phyloP scores from a whole-genome alignment of 2,797 vertebrate species.

The Ctenopoma kingsleyae region DNA sequence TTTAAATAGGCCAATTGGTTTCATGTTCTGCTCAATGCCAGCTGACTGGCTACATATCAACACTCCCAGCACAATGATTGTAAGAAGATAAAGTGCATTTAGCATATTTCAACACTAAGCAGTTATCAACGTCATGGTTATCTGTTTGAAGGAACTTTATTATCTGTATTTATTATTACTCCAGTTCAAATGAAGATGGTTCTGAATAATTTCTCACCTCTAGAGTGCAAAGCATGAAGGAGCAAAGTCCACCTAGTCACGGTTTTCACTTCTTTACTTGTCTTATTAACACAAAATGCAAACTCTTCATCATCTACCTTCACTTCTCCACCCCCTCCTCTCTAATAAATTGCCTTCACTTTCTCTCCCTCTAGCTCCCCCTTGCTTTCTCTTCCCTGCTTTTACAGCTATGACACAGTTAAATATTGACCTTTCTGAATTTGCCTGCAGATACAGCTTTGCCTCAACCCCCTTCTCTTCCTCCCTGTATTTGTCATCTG shows the following conservation, averaged over 20 bases:
- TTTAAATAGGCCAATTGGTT: constrained; percentile 81
- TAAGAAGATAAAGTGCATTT: constrained; percentile 32
- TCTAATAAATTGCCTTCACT: neutral
- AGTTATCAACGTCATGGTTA: constrained; percentile 11
- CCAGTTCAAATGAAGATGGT: constrained; percentile 10
- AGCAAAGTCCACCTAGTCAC: constrained; percentile 32
- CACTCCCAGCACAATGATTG: constrained; percentile 29
- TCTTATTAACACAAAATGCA: constrained; percentile 41
- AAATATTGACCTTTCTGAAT: constrained; percentile 66
- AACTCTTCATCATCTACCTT: constrained; percentile 1
- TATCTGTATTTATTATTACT: constrained; percentile 13
- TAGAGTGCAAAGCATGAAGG: constrained; percentile 9
- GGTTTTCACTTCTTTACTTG: constrained; percentile 29
- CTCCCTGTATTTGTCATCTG: constrained; percentile 10
- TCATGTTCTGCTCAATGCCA: constrained; percentile 76
- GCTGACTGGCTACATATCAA: constrained; percentile 62
- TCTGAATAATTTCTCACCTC: neutral
- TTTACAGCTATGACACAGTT: constrained; percentile 37
- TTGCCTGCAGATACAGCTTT: constrained; percentile 18
- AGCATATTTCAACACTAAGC: constrained; percentile 24
- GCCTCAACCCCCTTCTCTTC: constrained; percentile 1
- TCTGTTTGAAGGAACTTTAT: neutral
- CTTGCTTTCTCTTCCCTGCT: neutral
- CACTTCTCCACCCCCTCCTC: neutral
- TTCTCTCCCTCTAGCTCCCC: neutral